These are phyloP conservation scores for Corythaixoides concolor DNA, from an alignment of 2,113 vertebrate species.

Conservation along the genomic window DNA sequence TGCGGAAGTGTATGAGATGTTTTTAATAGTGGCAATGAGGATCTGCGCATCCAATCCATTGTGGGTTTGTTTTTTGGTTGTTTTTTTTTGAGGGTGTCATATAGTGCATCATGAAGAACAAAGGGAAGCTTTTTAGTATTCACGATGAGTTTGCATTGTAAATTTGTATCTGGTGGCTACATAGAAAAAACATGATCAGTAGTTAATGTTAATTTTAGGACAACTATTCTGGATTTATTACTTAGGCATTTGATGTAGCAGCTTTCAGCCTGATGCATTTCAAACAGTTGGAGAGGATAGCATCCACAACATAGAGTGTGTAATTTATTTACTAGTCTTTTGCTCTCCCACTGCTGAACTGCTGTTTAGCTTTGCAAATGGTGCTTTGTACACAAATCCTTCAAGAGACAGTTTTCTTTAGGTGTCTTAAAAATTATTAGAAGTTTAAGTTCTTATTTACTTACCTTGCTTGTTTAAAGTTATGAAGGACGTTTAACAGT, in stretches of 20 bases:
- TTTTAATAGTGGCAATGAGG: background rate
- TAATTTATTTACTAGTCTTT: background rate
- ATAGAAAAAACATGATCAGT: background rate
- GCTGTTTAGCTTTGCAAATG: background rate
- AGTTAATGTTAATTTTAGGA: background rate
- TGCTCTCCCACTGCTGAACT: background rate
- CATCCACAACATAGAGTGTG: background rate
- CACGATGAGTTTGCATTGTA: background rate
- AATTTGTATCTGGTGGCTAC: background rate
- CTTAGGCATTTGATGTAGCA: background rate
- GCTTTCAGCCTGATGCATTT: background rate
- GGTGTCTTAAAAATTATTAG: background rate
- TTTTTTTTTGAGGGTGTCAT: background rate
- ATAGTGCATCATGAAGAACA: background rate
- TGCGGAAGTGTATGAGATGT: background rate
- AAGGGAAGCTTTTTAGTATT: background rate
- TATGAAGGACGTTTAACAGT: background rate
- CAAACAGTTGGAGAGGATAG: background rate
- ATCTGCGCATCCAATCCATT: background rate
- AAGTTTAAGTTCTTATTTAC: background rate
- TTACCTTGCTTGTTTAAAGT: background rate
- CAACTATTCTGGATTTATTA: background rate
- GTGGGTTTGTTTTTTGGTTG: background rate
- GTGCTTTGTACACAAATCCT: background rate
- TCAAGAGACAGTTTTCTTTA: background rate